These are phyloP conservation scores for Melopsittacus undulatus DNA, from an alignment of 2,797 vertebrate genomes.

Conservation along the genomic window DNA sequence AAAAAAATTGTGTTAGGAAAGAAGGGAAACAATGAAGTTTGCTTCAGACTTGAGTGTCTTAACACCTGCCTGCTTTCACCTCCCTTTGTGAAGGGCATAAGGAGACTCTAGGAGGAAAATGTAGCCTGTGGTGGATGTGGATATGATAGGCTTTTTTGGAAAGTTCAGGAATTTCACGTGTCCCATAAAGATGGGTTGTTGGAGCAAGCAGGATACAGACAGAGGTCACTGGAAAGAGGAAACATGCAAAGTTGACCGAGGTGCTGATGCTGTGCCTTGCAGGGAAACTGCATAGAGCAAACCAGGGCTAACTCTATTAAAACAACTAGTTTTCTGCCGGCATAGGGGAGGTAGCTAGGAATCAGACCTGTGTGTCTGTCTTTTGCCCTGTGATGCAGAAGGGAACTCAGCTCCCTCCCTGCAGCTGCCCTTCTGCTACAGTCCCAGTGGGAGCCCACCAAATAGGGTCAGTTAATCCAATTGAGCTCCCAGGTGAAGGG, in stretches of 20 bases:
- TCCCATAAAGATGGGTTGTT: neutral
- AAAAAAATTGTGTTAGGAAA: neutral
- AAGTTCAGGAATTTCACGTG: neutral
- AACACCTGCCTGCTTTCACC: neutral
- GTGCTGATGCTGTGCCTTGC: neutral
- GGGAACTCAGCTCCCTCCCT: neutral
- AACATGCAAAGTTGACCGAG: rapidly evolving
- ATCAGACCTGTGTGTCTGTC: no score
- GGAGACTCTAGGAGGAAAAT: neutral
- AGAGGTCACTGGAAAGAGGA: neutral
- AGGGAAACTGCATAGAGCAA: neutral
- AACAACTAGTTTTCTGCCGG: neutral
- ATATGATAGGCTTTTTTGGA: neutral
- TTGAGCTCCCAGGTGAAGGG: neutral
- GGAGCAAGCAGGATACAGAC: neutral
- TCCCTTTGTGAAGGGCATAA: neutral
- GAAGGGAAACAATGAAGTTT: neutral
- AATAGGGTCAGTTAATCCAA: neutral
- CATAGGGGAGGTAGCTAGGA: neutral
- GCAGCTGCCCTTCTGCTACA: neutral
- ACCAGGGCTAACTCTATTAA: neutral
- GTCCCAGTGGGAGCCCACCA: rapidly evolving
- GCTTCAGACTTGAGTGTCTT: neutral
- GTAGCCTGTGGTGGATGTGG: neutral
- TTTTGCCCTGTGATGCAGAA: neutral